A percentile compares a stretch with the other conserved stretches of the same genome.
phyloP scores from a whole-genome alignment of 2,113 vertebrate genomes.

The Cynocephalus volans region DNA sequence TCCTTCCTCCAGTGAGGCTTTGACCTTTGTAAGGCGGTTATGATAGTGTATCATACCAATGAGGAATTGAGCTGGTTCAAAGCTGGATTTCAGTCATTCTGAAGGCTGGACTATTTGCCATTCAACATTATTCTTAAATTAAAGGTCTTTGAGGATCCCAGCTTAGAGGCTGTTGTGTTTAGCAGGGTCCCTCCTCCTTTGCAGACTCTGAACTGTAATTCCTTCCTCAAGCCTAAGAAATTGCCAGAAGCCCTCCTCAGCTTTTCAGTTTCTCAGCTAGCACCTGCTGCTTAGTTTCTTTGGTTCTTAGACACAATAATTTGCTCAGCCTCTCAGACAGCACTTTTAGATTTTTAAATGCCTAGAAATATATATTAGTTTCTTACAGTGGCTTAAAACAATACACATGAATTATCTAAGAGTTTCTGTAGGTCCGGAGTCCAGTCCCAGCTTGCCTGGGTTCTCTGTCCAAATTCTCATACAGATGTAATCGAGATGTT shows the following conservation, averaged over 20 bases:
- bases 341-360: neutral
- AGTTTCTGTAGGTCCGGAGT: neutral
- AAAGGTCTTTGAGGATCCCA: neutral
- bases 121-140: slow-evolving; percentile 57
- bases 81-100: slow-evolving; percentile 29
- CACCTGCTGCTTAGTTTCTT: neutral
- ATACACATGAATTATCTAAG: slow-evolving; percentile 16
- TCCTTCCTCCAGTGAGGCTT: slow-evolving; percentile 2
- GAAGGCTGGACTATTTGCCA: neutral
- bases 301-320: neutral
- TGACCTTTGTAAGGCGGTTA: neutral
- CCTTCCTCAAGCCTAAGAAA: neutral
- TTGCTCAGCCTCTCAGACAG: slow-evolving; percentile 13
- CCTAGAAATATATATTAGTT: neutral
- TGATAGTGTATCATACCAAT: neutral
- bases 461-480: neutral
- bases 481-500: slow-evolving; percentile 6
- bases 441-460: neutral
- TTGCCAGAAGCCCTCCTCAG: neutral
- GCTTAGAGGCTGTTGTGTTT: neutral
- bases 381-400: slow-evolving; percentile 3
- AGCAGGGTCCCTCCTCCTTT: neutral
- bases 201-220: neutral
- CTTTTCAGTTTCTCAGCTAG: neutral
- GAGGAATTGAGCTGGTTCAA: neutral